Percentiles rank a stretch among this genome's conserved stretches.
Conservation (phyloP, 2,797 vertebrate genomes). For the Nasua narica region DNA sequence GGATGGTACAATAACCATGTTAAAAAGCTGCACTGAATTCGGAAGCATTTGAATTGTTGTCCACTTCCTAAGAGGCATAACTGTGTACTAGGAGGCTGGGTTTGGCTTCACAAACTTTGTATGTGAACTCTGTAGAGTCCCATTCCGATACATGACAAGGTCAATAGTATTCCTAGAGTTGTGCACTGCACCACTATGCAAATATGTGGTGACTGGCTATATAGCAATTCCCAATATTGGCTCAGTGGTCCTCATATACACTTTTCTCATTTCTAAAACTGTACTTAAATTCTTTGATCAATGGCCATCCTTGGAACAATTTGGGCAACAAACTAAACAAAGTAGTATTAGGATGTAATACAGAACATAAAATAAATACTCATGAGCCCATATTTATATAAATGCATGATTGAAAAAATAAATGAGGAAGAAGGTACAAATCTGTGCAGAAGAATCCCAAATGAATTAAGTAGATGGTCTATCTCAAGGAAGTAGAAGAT, state of each 20-base stretch:
- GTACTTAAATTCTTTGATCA: not conserved
- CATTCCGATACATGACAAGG: not conserved
- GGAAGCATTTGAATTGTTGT: not conserved
- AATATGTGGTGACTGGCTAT: not conserved
- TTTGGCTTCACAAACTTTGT: not conserved
- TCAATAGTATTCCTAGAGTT: too few relatives aligned
- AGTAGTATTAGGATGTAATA: not conserved
- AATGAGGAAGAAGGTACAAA: not conserved
- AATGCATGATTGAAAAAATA: not conserved
- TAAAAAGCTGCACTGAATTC: not conserved
- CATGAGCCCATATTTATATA: not conserved
- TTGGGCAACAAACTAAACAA: not conserved
- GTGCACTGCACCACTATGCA: not conserved
- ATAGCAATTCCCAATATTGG: not conserved
- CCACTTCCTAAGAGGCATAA: not conserved
- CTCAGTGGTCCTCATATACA: not conserved
- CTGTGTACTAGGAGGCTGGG: not conserved
- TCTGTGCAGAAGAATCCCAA: not conserved
- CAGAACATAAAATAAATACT: not conserved
- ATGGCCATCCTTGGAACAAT: not conserved
- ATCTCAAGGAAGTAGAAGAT: too few relatives aligned
- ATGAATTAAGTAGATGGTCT: not conserved
- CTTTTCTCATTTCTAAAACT: not conserved
- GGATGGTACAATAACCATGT: not conserved
- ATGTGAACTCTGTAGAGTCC: not conserved